phyloP scores from a whole-genome alignment of 2,797 vertebrate species.

The Etheostoma nigrum region DNA sequence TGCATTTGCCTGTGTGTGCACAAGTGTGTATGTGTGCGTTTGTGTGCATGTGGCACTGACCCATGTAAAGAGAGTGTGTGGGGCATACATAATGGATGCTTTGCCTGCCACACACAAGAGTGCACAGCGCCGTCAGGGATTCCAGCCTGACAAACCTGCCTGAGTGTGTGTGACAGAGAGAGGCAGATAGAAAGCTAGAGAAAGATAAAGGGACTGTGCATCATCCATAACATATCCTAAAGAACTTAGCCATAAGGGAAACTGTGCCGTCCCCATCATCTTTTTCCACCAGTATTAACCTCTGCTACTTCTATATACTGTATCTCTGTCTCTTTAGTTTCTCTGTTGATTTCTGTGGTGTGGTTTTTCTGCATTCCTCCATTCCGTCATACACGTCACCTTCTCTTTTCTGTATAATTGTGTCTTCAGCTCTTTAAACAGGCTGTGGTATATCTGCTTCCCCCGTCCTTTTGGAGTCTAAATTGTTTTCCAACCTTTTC shows the following conservation, averaged over 20 bases:
- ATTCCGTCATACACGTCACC: not conserved
- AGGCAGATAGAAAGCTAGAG: conserved; percentile 15
- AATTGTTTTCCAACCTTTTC: conserved; percentile 72
- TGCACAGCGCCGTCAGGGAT: conserved; percentile 67
- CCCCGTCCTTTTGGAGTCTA: conserved; percentile 44
- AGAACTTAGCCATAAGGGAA: conserved; percentile 42
- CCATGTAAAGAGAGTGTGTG: conserved; percentile 76
- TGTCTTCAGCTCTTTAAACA: conserved; percentile 46
- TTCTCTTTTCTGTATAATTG: conserved; percentile 43
- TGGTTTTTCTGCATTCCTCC: not conserved
- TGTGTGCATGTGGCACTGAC: conserved; percentile 66
- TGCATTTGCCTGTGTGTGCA: conserved; percentile 40
- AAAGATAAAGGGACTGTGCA: conserved; percentile 22
- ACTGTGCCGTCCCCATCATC: conserved; percentile 30
- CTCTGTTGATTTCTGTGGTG: conserved; percentile 15
- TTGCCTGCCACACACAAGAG: conserved; percentile 62
- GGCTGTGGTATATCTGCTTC: conserved; percentile 10
- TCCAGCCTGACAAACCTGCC: conserved; percentile 65
- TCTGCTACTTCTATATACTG: conserved; percentile 11
- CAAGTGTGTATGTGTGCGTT: conserved; percentile 11
- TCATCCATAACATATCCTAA: conserved; percentile 55
- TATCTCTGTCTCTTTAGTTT: conserved; percentile 4
- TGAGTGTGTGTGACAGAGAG: conserved; percentile 37
- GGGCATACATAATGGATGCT: conserved; percentile 80
- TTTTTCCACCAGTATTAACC: conserved; percentile 37